Base-by-base conservation (phyloP, 2,113 vertebrate species). In the Jaculus jaculus region DNA sequence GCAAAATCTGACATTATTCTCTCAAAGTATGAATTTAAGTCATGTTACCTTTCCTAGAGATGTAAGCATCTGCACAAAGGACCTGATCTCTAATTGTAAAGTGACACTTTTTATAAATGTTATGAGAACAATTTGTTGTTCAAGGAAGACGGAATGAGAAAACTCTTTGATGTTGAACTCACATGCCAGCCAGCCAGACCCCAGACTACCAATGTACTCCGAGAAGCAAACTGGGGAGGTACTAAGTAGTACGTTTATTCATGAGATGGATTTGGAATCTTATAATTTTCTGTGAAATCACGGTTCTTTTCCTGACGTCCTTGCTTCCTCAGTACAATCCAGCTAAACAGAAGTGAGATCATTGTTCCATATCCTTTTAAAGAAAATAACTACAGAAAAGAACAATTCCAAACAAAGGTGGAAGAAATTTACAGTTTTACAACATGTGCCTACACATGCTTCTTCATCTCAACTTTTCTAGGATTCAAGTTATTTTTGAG, bases 41-140 rank as follows among this genome's bases (percentile, higher is more conserved):
- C 72, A 91, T 47, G 39, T 87, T 93, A 93, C 82, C 68, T 94
- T 91, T 93, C 74, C 51, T 94, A 95, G 94, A 78, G 71, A 79
- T 37, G 79, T 39, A 42, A 42, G 13, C 84, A 87, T 96, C 89
- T 91, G 61, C 3, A 60, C 5, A 90, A 87, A 47, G 42, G 83
- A n/a, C 17, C 81, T 78, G 89, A 87, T 81, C 77, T 94, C 34
- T 61, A 82, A 78, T n/a, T 95, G 39, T 39, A 95, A 91, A 94
- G 72, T 79, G 68, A 93, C 30, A 85, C 68, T 92, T 39, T 96
- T 68, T 83, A 72, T 47, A 87, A 80, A 5, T 90, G 51, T 39
- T 93, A 68, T 91, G 79, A 94, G 75, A 89, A 89, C 37, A 6
- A 47, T 47, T 47, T 47, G 77, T 15, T 91, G 89, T 93, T 92